phyloP scores from a whole-genome alignment of 2,888 invertebrate genomes.

The Drosophila flavopinicola region DNA sequence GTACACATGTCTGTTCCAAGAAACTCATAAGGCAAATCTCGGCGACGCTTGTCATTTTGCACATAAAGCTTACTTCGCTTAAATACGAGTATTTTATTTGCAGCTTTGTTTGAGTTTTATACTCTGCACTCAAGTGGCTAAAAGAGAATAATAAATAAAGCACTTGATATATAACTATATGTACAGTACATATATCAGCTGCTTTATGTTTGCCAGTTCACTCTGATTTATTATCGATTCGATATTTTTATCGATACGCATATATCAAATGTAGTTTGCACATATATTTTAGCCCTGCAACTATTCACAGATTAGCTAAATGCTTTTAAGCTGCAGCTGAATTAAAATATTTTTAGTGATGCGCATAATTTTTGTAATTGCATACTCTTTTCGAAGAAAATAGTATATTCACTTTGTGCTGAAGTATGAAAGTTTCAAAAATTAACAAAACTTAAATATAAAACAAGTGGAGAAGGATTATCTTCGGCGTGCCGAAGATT shows the following conservation, averaged over 20 bases:
- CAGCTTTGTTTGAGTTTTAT: constrained; percentile 49
- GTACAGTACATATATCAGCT: neutral
- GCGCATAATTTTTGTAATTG: constrained; percentile 9
- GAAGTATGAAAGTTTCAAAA: no score
- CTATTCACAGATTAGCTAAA: neutral
- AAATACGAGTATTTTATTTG: constrained; percentile 53
- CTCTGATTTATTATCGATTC: neutral
- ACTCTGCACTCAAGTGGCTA: constrained; percentile 9
- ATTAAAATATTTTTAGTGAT: neutral
- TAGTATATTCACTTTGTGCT: no score
- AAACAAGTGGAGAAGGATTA: no score
- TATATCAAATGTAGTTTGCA: neutral
- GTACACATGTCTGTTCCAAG: constrained; percentile 10
- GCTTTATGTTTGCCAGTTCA: neutral
- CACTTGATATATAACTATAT: constrained; percentile 3
- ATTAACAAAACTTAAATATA: no score
- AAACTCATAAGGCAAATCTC: constrained; percentile 64
- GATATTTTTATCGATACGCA: neutral
- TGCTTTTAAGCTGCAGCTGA: neutral
- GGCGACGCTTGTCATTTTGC: constrained; percentile 66
- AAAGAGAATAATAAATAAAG: constrained; percentile 33
- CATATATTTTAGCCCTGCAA: neutral
- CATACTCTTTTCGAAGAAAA: constrained; percentile 4
- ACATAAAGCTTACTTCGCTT: constrained; percentile 53
- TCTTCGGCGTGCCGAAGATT: no score